These are phyloP conservation scores for Ptychoptera albimana DNA, from an alignment of 2,888 invertebrate genomes.

Conservation along the genomic window DNA sequence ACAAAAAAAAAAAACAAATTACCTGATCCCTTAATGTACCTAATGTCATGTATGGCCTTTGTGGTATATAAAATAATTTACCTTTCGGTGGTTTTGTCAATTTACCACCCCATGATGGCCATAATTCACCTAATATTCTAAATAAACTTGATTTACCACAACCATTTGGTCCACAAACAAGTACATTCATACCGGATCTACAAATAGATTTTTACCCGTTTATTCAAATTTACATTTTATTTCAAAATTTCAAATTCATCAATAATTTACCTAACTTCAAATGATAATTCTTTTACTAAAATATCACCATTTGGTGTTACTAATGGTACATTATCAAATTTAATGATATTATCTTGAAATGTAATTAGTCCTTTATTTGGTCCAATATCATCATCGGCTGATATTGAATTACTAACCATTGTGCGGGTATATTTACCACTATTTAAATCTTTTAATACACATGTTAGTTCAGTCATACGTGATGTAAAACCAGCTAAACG, in stretches of 20 bases:
- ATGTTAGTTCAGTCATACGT: conserved; percentile 75
- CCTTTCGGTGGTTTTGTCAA: conserved; percentile 90
- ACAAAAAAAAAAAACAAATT: conserved; percentile 4
- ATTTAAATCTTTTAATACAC: conserved; percentile 70
- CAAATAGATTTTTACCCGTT: background rate
- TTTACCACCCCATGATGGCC: conserved; percentile 91
- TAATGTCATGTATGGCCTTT: conserved; percentile 95
- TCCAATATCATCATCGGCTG: conserved; percentile 27
- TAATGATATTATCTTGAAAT: conserved; percentile 75
- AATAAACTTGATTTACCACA: conserved; percentile 97
- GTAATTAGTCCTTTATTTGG: conserved; percentile 68
- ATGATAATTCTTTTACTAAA: conserved; percentile 70
- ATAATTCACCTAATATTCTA: conserved; percentile 88
- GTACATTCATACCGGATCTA: conserved; percentile 84
- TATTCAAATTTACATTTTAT: background rate
- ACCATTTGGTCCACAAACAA: conserved; percentile 98
- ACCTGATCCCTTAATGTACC: conserved; percentile 88
- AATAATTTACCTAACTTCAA: conserved; percentile 60
- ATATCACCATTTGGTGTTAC: conserved; percentile 97
- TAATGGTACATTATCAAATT: conserved; percentile 84
- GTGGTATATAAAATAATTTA: conserved; percentile 86
- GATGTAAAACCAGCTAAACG: conserved; percentile 84
- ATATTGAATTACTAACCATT: conserved; percentile 33
- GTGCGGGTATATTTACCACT: conserved; percentile 51
- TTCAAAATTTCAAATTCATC: background rate